These are phyloP conservation scores for Pseudococcus jackbeardsleyi DNA, from an alignment of 2,888 invertebrate species.

Conservation along the genomic window DNA sequence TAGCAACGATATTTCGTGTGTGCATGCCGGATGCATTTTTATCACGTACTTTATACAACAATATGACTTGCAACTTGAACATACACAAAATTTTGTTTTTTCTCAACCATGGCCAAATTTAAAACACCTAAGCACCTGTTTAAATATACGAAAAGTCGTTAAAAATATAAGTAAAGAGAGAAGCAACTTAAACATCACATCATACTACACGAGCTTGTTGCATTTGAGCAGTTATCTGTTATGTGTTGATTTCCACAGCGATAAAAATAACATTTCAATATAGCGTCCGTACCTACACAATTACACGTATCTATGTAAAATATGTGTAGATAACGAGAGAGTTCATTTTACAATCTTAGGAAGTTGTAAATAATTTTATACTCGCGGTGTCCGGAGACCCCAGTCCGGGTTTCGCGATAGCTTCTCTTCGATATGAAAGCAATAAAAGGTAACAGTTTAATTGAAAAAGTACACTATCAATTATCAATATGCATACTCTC, in stretches of 20 bases:
- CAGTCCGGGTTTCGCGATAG: background rate
- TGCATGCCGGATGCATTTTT: no score
- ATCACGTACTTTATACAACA: no score
- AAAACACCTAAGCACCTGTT: slow-evolving; percentile 30
- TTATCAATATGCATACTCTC: background rate
- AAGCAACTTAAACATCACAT: background rate
- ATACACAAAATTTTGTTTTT: background rate
- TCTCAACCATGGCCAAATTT: background rate
- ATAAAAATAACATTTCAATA: slow-evolving; percentile 48
- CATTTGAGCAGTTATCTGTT: slow-evolving; percentile 21
- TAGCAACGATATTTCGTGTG: no score
- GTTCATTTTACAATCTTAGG: slow-evolving; percentile 47
- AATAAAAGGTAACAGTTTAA: background rate
- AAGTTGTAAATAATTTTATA: slow-evolving; percentile 53
- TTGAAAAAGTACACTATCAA: background rate
- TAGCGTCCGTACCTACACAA: background rate
- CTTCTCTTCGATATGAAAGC: background rate
- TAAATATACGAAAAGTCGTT: slow-evolving; percentile 28
- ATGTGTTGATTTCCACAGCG: slow-evolving; percentile 48
- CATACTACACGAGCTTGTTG: background rate
- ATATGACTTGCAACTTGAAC: no score
- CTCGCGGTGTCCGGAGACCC: background rate
- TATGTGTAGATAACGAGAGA: slow-evolving; percentile 9
- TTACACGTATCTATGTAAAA: background rate
- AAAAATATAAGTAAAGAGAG: background rate